Evolutionary conservation across 37 sponge, comb jelly and placozoan genomes (phyloP), one percentile per base, ranked within the genome.

Genomic region (Cliona cf. orientalis): DNA sequence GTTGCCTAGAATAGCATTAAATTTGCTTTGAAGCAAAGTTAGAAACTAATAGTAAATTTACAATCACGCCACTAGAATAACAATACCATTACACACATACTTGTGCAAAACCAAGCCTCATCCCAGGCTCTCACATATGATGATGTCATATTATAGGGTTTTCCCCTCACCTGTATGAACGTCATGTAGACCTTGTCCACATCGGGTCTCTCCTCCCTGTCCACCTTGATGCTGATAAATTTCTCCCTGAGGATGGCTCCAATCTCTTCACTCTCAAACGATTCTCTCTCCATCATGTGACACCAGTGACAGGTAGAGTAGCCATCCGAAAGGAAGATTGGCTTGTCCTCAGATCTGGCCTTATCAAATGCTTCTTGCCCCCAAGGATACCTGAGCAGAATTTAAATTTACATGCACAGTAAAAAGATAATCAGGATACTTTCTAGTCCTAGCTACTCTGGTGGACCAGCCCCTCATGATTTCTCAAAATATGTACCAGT

Each of bases 261-360:
- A 33, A 91, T 78, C 34, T 76, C 66, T 31, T 78, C 74, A 37
- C 37, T 83, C 53, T 86, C 87, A 77, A 91, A 91, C 17, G 92
- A 86, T 69, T 91, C 92, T 36, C 92, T 75, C 75, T 91, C 92
- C 92, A 91, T 91, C 79, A 91, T 87, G 42, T 91, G 92, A 65
- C 92, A 91, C 92, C 92, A 91, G 73, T 91, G 92, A 61, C 92
- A 91, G 3, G 92, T 91, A 42, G 92, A 91, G 72, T 91, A 91
- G 37, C 92, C 92, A 46, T 86, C 92, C 22, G 87, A 86, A 5
- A 91, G 80, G 53, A 91, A 91, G 63, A 91, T 91, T 9, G 84
- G 92, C 60, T 91, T 91, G 69, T 86, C 77, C 66, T 91, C 87
- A 12, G 28, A 38, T 46, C 72, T 77, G 1, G 92, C 87, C 46